A percentile compares a stretch with the other conserved stretches of the same genome.
Conservation (phyloP, 2,113 vertebrate species). For the Actenoides hombroni region DNA sequence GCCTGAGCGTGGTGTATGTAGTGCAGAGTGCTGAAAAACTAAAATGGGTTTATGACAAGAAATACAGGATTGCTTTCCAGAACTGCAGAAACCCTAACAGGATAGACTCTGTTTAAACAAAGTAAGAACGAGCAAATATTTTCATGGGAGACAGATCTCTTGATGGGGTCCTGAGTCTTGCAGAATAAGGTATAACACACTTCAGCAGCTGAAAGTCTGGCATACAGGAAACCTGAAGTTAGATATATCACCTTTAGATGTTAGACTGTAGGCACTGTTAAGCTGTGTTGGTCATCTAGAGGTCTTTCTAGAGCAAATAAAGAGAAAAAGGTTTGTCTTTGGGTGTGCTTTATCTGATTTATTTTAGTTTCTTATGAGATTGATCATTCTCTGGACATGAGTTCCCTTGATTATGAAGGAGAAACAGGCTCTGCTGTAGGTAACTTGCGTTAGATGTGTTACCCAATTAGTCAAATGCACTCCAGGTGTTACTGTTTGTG, state of each 20-base stretch:
- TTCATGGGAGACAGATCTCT: neutral
- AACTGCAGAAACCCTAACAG: neutral
- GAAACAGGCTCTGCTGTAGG: neutral
- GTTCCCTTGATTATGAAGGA: neutral
- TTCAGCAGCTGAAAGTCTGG: neutral
- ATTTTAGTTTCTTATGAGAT: neutral
- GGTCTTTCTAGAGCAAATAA: neutral
- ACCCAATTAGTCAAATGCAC: neutral
- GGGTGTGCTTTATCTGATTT: neutral
- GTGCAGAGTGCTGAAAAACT: neutral
- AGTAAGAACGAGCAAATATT: neutral
- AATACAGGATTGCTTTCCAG: neutral
- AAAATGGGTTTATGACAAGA: neutral
- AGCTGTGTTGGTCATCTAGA: neutral
- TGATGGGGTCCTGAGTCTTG: neutral
- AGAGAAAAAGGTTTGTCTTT: neutral
- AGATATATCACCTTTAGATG: neutral
- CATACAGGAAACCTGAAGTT: neutral
- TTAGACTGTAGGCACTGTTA: neutral
- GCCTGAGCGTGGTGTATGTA: fast-evolving
- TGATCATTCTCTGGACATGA: neutral
- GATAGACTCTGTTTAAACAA: neutral
- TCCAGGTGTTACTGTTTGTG: neutral
- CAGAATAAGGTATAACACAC: neutral
- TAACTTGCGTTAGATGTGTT: neutral